Percentiles rank a stretch among this genome's conserved stretches.
Evolutionary conservation across 1,140 invertebrate genomes (phyloP).

Genomic region (Caenorhabditis inopinata): DNA sequence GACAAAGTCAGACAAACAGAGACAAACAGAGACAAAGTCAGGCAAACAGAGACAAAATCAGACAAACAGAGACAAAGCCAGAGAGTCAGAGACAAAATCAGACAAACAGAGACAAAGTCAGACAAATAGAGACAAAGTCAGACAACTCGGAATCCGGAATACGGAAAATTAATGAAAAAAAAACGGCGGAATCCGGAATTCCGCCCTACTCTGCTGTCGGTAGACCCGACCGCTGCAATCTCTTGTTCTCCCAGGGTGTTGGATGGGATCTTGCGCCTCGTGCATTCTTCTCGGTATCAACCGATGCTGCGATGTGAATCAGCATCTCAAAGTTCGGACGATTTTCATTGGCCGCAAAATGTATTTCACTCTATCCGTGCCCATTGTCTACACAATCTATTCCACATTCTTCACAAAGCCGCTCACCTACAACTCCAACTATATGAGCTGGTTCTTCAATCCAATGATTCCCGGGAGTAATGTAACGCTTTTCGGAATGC

Average conservation of each 20-base stretch:
- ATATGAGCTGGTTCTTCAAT: conserved; percentile 43
- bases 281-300: conserved; percentile 29
- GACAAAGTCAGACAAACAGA: no score
- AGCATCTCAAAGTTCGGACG: background rate
- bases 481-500: background rate
- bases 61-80: no score
- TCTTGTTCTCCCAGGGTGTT: conserved; percentile 3
- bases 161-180: no score
- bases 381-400: conserved; percentile 21
- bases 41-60: no score
- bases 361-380: background rate
- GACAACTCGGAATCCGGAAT: no score
- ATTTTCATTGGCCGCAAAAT: conserved; percentile 8
- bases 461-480: conserved; percentile 13
- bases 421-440: conserved; percentile 23
- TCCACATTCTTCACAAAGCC: conserved; percentile 36
- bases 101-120: no score
- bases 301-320: conserved; percentile 13
- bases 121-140: no score
- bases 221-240: background rate
- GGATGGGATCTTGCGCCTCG: conserved; percentile 23
- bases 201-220: no score
- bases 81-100: no score
- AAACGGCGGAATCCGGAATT: no score
- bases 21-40: no score